Evolutionary conservation across 1,140 invertebrate genomes (phyloP), one percentile per base, ranked within the genome.

Genomic region (Hycleus cichorii): DNA sequence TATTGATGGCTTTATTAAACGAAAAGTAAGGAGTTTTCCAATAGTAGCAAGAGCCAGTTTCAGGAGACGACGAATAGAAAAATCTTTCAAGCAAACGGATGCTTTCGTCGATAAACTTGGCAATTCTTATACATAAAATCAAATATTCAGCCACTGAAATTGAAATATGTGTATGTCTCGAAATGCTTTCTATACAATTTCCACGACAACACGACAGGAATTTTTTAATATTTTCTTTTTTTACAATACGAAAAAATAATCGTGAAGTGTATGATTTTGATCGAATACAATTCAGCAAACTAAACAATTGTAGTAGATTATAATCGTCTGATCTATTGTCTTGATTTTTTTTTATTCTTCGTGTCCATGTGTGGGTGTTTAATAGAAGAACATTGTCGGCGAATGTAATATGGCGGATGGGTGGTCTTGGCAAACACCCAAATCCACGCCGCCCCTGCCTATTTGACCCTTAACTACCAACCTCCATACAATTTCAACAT

Each of bases 101-200:
- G 54, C 59, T 61, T 58, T 61, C 49, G 42, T 39, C 59, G 59
- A 61, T 61, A 61, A 61, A 61, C 59, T 58, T 53, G 24, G 49
- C 55, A 61, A 59, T 61, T 61, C 55, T 61, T 61, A 57, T 61
- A 61, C 48, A 61, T 61, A 58, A 52, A 61, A 61, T 61, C 59
- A 61, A 61, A 61, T 61, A 61, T 61, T 61, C 59, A 61, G 59
- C 46, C 48, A 53, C 51, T 61, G 49, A 58, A 61, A 61, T 61
- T 61, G 55, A 61, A 61, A 61, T 61, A 61, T 61, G 59, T 57
- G 55, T 56, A 47, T 45, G 11, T 44, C 44, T 51, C 32, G 54
- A 47, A 60, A 60, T 60, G 55, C 59, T 27, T 32, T 24, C 32
- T 5, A 32, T 32, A 18, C 18, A 18, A 18, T 18, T 18, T 18